These are phyloP conservation scores for Rhizoglyphus robini DNA, from an alignment of 1,140 invertebrate genomes.

Conservation along the genomic window DNA sequence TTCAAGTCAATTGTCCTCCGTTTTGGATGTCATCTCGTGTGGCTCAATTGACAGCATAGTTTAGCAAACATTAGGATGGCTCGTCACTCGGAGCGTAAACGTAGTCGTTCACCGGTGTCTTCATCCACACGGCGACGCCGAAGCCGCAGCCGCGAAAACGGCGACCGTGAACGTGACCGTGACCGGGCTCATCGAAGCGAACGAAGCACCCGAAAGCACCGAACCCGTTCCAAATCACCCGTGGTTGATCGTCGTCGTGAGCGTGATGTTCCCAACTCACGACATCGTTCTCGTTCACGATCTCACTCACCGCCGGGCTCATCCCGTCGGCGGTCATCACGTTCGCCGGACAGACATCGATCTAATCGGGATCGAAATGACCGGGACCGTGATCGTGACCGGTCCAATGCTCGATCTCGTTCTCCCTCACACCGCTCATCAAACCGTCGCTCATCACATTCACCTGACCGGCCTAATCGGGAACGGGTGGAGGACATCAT, in stretches of 20 bases:
- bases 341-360: background rate
- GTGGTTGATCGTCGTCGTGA: background rate
- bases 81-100: background rate
- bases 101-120: conserved; percentile 14
- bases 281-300: background rate
- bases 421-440: background rate
- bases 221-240: background rate
- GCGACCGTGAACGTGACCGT: background rate
- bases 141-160: background rate
- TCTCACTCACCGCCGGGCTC: no score
- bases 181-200: conserved; percentile 1
- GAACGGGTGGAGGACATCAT: conserved; percentile 18
- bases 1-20: no score
- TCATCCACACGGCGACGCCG: no score
- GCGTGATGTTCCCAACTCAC: background rate
- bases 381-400: background rate
- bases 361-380: background rate
- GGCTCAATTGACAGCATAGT: no score
- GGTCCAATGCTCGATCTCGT: background rate
- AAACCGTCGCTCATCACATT: background rate
- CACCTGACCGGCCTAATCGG: background rate
- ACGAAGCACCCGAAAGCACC: background rate
- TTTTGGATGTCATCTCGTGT: no score
- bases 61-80: background rate
- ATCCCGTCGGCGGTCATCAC: background rate